Evolutionary conservation across 2,113 vertebrate genomes (phyloP), one percentile per base, ranked within the genome.

Genomic region (Puma concolor): DNA sequence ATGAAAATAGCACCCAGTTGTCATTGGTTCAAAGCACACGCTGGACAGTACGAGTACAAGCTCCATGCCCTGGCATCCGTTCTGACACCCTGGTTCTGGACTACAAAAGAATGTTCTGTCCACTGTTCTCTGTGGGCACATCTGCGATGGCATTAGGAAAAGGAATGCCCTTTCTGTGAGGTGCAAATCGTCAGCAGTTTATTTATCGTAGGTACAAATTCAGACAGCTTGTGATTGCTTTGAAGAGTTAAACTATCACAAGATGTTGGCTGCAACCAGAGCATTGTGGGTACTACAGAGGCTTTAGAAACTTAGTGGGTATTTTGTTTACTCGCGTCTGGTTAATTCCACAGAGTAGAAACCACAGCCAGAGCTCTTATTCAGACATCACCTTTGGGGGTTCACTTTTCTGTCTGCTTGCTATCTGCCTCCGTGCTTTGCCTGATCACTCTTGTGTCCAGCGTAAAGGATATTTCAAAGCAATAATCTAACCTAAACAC

Each of bases 311-410:
- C 44, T 15, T 31, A 25, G 36, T 0, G 33, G 9, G 2, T 52
- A 67, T 85, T 82, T 95, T 77, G 19, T 52, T 83, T 84, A 71
- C 50, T 97, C 66, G 44, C 29, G 64, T 89, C 29, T 71, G 57
- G 29, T 84, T 89, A 79, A 44, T 92, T 80, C 77, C n/a, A 33
- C 33, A 31, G 83, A 77, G 41, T 77, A 64, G 41, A 97, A 92
- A 64, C 19, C 57, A 81, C 54, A 87, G 44, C n/a, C 52, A 82
- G 38, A 90, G 87, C 83, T 63, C 15, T 69, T 67, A 92, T 38
- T 48, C 33, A 57, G 48, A 82, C 23, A 50, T 2, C 12, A 4
- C 33, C 54, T 82, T 48, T 50, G 36, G 21, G 48, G 38, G 38
- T 76, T 71, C 8, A 11, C 79, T 71, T 77, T 92, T 74, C 38